Evolutionary conservation across 1,140 invertebrate species (phyloP), one percentile per base, ranked within the genome.

Genomic region (Drosophila rufa): DNA sequence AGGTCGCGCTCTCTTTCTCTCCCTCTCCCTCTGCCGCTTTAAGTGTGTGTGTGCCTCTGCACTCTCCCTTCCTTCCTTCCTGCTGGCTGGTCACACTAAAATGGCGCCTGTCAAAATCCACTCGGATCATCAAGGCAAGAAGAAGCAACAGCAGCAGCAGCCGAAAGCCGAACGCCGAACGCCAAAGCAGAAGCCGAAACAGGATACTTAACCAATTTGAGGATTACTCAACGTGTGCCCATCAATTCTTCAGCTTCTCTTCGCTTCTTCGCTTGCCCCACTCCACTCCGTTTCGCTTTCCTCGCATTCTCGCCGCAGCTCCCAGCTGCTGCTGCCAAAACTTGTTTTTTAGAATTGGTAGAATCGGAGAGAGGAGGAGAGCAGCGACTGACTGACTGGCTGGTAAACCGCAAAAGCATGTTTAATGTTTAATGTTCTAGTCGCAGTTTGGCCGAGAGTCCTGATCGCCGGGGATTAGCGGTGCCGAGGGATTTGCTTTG

Each of bases 41-140:
- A 38, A 40, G 33, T 55, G 33, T 14, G 33, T 50, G 51, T 17
- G n/a, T 40, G 19, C 19, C 33, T 6, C 53, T 15, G 53, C 53
- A 56, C 33, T 56, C 53, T 22, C 51, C 25, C 25, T 9, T n/a
- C 27, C 25, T 9, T n/a, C 27, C 50, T 19, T 7, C 30, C 53
- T 56, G 53, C 53, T 56, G 36, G 36, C 53, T 68, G 70, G 73
- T 60, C 79, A 74, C 67, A 75, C 80, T 58, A 80, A 86, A 85
- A 85, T 82, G 82, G 82, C 82, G 82, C 64, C 48, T 86, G 74
- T 85, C 82, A 85, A 42, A 69, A 80, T 65, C 53, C 48, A 75
- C 50, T 60, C 62, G 68, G 71, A 82, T 82, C 59, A 57, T 40
- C 38, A 22, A 27, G 25, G 22, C 30, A 45, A 57, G 33, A 22